These are phyloP conservation scores for Pterophyllum scalare DNA, from an alignment of 2,113 vertebrate genomes.

Conservation along the genomic window DNA sequence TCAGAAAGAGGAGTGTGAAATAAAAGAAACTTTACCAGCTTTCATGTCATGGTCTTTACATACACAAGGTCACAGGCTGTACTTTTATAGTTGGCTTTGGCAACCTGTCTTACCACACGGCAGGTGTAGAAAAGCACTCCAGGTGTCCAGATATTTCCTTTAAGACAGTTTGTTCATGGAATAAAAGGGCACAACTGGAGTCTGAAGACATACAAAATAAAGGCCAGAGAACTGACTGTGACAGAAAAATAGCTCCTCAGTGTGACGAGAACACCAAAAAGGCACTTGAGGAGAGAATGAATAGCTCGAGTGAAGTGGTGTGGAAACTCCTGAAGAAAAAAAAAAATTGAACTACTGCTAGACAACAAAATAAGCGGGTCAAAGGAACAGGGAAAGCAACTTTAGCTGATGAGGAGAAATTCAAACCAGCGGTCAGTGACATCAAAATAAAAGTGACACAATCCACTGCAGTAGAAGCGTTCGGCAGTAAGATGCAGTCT, in stretches of 20 bases:
- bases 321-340: background rate
- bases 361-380: background rate
- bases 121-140: background rate
- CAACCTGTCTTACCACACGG: background rate
- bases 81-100: no score
- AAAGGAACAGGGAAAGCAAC: background rate
- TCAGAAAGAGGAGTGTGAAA: background rate
- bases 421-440: background rate
- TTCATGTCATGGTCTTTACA: no score
- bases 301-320: background rate
- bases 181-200: background rate
- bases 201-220: background rate
- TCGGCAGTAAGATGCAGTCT: background rate
- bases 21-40: background rate
- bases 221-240: background rate
- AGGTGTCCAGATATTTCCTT: background rate
- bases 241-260: background rate
- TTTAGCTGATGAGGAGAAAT: background rate
- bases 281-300: background rate
- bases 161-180: background rate
- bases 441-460: background rate
- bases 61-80: no score
- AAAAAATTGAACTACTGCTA: background rate
- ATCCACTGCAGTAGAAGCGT: background rate
- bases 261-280: background rate